Conservation (phyloP, 1,140 invertebrate species). For the Metaphire vulgaris region DNA sequence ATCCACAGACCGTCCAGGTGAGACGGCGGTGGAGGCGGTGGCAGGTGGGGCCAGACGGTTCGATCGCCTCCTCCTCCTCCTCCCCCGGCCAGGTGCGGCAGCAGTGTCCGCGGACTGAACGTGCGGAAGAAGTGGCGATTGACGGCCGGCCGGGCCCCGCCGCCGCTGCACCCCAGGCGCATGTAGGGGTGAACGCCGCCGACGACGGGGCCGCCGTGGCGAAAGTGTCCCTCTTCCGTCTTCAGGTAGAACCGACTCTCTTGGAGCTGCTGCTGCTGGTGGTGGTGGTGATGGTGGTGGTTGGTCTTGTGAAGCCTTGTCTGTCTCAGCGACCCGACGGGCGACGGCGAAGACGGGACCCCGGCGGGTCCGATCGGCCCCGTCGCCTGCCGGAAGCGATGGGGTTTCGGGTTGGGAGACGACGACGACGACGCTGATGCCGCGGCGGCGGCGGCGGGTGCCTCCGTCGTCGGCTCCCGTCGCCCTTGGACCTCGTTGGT, state of each 20-base stretch:
- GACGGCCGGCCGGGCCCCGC: not conserved
- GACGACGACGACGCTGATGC: not conserved
- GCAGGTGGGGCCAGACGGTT: not conserved
- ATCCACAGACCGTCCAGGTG: not conserved
- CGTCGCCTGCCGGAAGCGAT: not conserved
- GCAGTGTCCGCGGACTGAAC: not conserved
- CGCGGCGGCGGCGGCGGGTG: not conserved
- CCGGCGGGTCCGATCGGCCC: no score
- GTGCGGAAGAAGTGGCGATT: not conserved
- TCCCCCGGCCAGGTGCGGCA: no score
- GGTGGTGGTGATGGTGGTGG: no score
- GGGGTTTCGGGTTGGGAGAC: not conserved
- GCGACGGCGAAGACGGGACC: not conserved
- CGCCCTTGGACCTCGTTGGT: not conserved
- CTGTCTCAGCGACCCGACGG: not conserved
- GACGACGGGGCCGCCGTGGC: no score
- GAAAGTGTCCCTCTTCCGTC: not conserved
- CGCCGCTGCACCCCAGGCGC: not conserved
- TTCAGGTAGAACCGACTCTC: not conserved
- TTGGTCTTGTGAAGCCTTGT: not conserved
- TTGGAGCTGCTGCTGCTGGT: no score
- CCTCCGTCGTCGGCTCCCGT: not conserved
- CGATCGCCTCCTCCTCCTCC: no score
- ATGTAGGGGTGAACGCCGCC: not conserved
- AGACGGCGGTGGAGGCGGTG: not conserved